A percentile compares a stretch with the other conserved stretches of the same genome.
These are phyloP conservation scores for Phallusia fumigata DNA, from an alignment of 23 tunicate genomes.

Conservation along the genomic window DNA sequence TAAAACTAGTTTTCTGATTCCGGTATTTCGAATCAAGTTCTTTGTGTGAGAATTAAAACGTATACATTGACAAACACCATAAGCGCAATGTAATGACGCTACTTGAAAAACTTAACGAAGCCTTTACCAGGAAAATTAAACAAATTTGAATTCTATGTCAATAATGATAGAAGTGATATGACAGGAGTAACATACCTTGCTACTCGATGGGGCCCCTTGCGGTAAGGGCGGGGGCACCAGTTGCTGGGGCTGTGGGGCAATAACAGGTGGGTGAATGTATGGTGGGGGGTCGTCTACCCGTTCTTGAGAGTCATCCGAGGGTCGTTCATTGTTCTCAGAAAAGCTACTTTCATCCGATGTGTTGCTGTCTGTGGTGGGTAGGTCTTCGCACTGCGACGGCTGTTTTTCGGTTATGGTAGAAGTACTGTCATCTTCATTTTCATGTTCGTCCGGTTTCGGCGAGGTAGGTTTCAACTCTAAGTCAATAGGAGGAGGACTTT, in stretches of 20 bases:
- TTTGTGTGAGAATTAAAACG: too few relatives aligned
- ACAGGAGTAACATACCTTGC: conserved; percentile 57
- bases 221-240: conserved; percentile 13
- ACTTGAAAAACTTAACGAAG: too few relatives aligned
- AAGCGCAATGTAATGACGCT: too few relatives aligned
- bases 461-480: not conserved
- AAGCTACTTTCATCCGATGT: not conserved
- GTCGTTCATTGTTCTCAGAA: not conserved
- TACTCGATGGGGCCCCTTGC: conserved; percentile 54
- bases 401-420: not conserved
- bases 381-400: not conserved
- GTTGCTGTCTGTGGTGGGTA: not conserved
- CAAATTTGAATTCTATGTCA: too few relatives aligned
- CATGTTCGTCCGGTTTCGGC: not conserved
- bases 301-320: not conserved
- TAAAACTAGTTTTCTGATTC: too few relatives aligned
- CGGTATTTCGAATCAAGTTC: too few relatives aligned
- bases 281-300: not conserved
- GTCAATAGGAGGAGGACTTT: too few relatives aligned
- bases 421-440: not conserved
- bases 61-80: too few relatives aligned
- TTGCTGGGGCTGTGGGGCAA: conserved; percentile 10
- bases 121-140: not conserved
- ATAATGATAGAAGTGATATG: too few relatives aligned
- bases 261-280: not conserved